These are phyloP conservation scores for Sinocyclocheilus maitianheensis DNA, from an alignment of 2,113 vertebrate genomes.

Conservation along the genomic window DNA sequence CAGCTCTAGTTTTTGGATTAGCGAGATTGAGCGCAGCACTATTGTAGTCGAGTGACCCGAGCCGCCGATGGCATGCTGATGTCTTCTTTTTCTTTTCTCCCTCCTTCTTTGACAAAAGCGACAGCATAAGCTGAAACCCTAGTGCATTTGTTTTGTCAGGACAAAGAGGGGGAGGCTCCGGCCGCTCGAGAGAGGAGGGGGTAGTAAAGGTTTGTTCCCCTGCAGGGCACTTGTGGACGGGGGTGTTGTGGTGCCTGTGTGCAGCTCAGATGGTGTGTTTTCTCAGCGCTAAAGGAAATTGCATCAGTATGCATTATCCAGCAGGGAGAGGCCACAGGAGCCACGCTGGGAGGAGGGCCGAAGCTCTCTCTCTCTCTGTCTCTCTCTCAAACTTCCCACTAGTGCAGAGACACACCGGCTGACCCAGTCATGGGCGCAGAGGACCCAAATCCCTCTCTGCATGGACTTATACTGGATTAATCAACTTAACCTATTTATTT, in stretches of 20 bases:
- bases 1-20: background rate
- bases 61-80: conserved; percentile 71
- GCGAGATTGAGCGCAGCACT: conserved; percentile 61
- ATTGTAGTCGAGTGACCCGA: conserved; percentile 64
- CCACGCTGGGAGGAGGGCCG: too few relatives aligned
- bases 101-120: conserved; percentile 72
- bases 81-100: conserved; percentile 71
- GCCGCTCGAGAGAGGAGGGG: background rate
- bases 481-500: conserved; percentile 34
- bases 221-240: conserved; percentile 56
- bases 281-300: conserved; percentile 73
- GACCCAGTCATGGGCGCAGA: conserved; percentile 28
- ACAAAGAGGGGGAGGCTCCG: conserved; percentile 70
- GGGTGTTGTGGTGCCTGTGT: conserved; percentile 48
- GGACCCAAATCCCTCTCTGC: background rate
- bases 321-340: conserved; percentile 57
- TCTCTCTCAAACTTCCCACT: conserved; percentile 73
- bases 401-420: conserved; percentile 11
- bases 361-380: conserved; percentile 64
- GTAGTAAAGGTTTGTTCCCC: conserved; percentile 59
- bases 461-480: conserved; percentile 42
- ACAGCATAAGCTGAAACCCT: conserved; percentile 79
- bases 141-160: conserved; percentile 74
- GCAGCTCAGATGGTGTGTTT: conserved; percentile 64
- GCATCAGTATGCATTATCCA: conserved; percentile 75